Evolutionary conservation across 2,113 vertebrate genomes (phyloP), one percentile per base, ranked within the genome.

Genomic region (Pipa parva): DNA sequence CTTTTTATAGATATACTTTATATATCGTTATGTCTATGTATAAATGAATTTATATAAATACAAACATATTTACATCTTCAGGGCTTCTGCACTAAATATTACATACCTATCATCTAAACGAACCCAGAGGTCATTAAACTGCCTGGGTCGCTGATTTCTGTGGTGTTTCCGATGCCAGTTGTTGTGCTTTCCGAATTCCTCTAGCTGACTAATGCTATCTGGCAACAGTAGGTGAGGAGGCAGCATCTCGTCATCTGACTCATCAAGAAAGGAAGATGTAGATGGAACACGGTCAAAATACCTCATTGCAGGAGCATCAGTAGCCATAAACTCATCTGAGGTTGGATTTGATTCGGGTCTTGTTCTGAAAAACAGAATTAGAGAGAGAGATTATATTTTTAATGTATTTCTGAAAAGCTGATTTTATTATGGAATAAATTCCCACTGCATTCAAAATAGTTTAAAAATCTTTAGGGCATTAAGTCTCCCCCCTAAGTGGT

Each of bases 61-160:
- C n/a, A n/a, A n/a, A n/a, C n/a, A n/a, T n/a, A n/a, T n/a, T n/a
- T n/a, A n/a, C n/a, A n/a, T n/a, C n/a, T n/a, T n/a, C n/a, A n/a
- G n/a, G n/a, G n/a, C n/a, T n/a, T n/a, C n/a, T n/a, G n/a, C n/a
- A n/a, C n/a, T n/a, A 50, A 50, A 25, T 13, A 52, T 6, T 29
- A 69, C 92, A 91, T 76, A 99, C 97, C 97, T 88, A 72, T 93
- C 92, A 73, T 92, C 94, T 21, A 99, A 91, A 74, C 97, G 95
- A 70, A 99, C 97, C 97, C 97, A 99, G 65, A 99, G 89, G 83
- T 99, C 97, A 11, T 92, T 99, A 84, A 99, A 99, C 71, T 97
- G 92, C 42, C 96, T 84, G 0, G 92, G 90, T 51, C 91, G 85
- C 22, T 93, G 91, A 24, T 85, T 81, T 1, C 90, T 92, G 70